Evolutionary conservation across 2,797 vertebrate genomes (phyloP), one percentile per base, ranked within the genome.

Genomic region (Channallabes apus): DNA sequence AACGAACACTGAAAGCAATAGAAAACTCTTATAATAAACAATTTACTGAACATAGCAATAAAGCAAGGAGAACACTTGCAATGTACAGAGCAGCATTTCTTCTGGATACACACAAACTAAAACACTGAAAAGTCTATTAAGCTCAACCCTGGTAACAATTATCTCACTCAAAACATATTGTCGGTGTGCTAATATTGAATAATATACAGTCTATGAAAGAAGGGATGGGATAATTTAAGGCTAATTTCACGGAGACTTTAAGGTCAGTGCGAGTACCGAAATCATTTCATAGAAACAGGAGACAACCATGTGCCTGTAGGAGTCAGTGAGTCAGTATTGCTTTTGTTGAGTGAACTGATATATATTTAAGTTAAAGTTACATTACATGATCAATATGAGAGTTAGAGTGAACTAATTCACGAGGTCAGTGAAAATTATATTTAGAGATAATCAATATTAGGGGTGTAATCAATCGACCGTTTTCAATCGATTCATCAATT

Each of bases 61-160:
- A 35, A 83, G 14, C 82, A 76, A 65, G 14, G 35, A 79, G 18
- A 22, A 58, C 58, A 41, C 41, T 64, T 83, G 27, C 62, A 69
- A 38, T 29, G 75, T 69, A 59, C 29, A n/a, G 18, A 62, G 59
- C 69, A 73, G 38, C 77, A 79, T 20, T 35, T 71, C 5, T 41
- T 64, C 59, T 27, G 54, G 79, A 85, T 20, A 4, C 78, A 54
- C 35, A 78, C 65, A 71, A 72, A 32, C 67, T 72, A 61, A 54
- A 54, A 54, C 51, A 54, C 51, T 68, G 27, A 77, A 77, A 58
- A 4, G 6, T n/a, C 38, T 46, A n/a, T 72, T 72, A 24, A n/a
- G 71, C 71, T 73, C 7, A 6, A 51, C n/a, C 59, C 59, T 18
- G 59, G 41, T n/a, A 17, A 58, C 3, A 58, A 61, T 35, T 29